phyloP scores from a whole-genome alignment of 2,113 vertebrate species.

The Istiophorus platypterus region DNA sequence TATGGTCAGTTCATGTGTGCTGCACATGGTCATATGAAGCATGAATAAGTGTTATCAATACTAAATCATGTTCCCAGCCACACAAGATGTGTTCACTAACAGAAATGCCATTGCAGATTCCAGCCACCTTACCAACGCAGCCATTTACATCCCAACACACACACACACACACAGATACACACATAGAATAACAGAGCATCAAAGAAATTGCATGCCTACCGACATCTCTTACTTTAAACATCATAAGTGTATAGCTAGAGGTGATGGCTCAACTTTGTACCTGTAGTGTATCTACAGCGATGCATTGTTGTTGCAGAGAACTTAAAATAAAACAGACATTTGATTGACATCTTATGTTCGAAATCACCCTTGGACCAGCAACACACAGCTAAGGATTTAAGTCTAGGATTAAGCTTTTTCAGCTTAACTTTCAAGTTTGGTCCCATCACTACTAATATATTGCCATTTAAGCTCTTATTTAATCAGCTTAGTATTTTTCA shows the following conservation, averaged over 20 bases:
- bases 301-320: too few species aligned
- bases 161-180: neutral
- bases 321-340: too few species aligned
- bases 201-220: neutral
- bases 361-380: too few species aligned
- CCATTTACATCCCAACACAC: neutral
- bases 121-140: neutral
- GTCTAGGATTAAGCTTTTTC: too few species aligned
- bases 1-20: neutral
- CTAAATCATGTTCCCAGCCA: constrained; percentile 17
- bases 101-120: constrained; percentile 13
- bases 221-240: too few species aligned
- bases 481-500: neutral
- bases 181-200: neutral
- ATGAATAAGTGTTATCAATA: neutral
- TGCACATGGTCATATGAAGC: neutral
- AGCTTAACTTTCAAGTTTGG: neutral
- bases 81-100: constrained; percentile 11
- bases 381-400: too few species aligned
- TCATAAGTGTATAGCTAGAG: too few species aligned
- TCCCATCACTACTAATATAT: neutral
- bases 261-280: too few species aligned
- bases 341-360: too few species aligned
- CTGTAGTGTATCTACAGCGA: too few species aligned
- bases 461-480: neutral